Percentiles rank a stretch among this genome's conserved stretches.
These are phyloP conservation scores for Pantelozetes paolii DNA, from an alignment of 2,888 invertebrate genomes.

Conservation along the genomic window DNA sequence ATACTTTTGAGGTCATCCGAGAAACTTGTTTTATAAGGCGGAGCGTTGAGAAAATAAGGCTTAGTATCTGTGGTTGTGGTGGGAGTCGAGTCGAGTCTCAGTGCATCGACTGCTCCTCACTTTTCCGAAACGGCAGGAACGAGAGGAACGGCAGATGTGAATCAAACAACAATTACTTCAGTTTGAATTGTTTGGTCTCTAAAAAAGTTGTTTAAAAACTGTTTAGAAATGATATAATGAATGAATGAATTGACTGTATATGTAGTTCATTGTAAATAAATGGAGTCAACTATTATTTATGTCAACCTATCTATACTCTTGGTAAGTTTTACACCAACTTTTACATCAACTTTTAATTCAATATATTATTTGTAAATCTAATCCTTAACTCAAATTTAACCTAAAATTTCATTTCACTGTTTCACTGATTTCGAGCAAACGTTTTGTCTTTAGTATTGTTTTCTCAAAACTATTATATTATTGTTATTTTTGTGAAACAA, in stretches of 20 bases:
- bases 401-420: too few species aligned
- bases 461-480: too few species aligned
- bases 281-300: slow-evolving; percentile 17
- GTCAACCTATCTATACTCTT: slow-evolving; percentile 6
- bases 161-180: slow-evolving; percentile 16
- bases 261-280: slow-evolving; percentile 25
- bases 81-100: slow-evolving; percentile 1
- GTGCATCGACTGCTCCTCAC: slow-evolving; percentile 8
- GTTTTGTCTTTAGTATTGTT: too few species aligned
- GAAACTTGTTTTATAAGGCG: slow-evolving; percentile 18
- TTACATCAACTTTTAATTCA: background rate
- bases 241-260: background rate
- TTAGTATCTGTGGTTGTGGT: background rate
- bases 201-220: background rate
- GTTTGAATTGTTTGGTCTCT: background rate
- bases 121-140: slow-evolving; percentile 16
- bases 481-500: too few species aligned
- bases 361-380: too few species aligned
- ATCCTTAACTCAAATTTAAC: too few species aligned
- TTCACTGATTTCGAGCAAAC: too few species aligned
- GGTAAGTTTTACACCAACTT: background rate
- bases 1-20: slow-evolving; percentile 19
- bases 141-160: slow-evolving; percentile 13
- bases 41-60: background rate
- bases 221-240: background rate